Conservation (phyloP, 2,797 vertebrate genomes). For the Galagoides demidoff region DNA sequence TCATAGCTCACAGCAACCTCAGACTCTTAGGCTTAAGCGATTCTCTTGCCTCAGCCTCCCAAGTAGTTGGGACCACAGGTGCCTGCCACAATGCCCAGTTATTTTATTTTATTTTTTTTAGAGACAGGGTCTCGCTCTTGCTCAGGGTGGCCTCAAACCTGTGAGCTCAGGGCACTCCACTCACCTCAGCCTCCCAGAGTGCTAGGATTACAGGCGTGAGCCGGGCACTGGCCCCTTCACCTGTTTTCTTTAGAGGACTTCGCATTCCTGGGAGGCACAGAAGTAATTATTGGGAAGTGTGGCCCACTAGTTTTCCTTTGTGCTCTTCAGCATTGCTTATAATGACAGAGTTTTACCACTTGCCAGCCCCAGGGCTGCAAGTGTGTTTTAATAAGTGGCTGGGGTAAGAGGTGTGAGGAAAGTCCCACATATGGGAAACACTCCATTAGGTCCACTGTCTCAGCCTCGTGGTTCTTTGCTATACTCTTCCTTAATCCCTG, state of each 20-base stretch:
- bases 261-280: not conserved
- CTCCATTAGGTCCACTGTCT: fast-evolving
- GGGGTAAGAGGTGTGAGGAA: not conserved
- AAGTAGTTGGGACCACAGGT: no score
- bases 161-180: no score
- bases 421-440: not conserved
- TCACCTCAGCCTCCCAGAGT: no score
- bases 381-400: not conserved
- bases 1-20: no score
- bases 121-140: no score
- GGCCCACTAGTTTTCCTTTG: not conserved
- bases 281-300: not conserved
- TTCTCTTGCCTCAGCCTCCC: no score
- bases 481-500: not conserved
- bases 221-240: no score
- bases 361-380: not conserved
- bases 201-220: no score
- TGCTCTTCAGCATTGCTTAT: not conserved
- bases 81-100: no score
- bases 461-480: not conserved
- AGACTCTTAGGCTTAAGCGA: no score
- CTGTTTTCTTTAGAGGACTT: not conserved
- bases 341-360: not conserved
- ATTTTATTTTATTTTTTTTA: no score
- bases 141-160: no score